phyloP scores from a whole-genome alignment of 2,797 vertebrate species.

The Sus cebifrons region DNA sequence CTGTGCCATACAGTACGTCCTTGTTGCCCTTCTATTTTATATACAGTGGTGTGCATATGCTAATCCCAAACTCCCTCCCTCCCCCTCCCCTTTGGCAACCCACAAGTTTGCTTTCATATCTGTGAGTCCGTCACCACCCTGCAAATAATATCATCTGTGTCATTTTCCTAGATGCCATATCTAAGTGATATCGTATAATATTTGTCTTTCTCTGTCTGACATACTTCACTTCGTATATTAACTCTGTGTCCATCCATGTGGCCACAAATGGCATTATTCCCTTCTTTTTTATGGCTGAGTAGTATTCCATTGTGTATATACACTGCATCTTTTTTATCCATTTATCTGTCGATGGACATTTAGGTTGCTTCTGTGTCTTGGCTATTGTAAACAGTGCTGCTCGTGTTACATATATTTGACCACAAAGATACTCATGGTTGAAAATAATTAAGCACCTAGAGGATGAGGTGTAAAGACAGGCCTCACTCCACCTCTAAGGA shows the following conservation, averaged over 20 bases:
- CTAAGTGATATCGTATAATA: neutral
- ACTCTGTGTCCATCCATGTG: neutral
- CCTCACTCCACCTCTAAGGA: neutral
- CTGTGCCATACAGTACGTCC: neutral
- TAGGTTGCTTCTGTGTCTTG: neutral
- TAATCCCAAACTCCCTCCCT: neutral
- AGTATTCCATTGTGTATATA: neutral
- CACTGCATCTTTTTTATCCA: neutral
- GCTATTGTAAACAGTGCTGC: neutral
- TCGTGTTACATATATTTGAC: neutral
- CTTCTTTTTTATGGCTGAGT: neutral
- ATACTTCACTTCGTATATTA: neutral
- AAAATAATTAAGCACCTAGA: neutral
- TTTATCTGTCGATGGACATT: neutral
- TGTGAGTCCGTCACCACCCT: neutral
- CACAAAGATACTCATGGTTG: neutral
- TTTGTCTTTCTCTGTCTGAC: neutral
- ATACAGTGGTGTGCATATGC: neutral
- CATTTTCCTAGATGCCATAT: neutral
- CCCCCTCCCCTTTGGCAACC: neutral
- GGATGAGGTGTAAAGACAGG: neutral
- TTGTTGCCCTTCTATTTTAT: neutral
- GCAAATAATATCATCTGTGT: neutral
- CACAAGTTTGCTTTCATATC: neutral
- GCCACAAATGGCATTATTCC: neutral